phyloP scores from a whole-genome alignment of 2,888 invertebrate species.

The Ctenicera cuprea region DNA sequence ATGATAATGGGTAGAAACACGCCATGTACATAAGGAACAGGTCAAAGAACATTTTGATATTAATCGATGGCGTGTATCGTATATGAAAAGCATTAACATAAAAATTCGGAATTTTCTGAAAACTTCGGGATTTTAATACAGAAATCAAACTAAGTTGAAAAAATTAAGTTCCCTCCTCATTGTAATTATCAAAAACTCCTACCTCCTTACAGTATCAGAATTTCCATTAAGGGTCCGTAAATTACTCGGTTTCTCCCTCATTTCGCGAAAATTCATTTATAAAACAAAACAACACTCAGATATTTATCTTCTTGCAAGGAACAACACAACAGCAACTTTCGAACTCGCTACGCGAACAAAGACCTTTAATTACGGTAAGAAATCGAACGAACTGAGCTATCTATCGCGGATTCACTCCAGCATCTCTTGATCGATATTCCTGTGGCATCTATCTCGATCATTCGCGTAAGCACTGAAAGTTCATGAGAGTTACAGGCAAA shows the following conservation, averaged over 20 bases:
- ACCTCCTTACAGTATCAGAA: slow-evolving; percentile 22
- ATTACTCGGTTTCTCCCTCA: slow-evolving; percentile 30
- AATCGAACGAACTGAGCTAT: background rate
- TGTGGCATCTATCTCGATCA: slow-evolving; percentile 17
- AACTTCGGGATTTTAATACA: background rate
- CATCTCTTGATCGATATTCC: slow-evolving; percentile 13
- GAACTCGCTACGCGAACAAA: slow-evolving; percentile 6
- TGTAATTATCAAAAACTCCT: background rate
- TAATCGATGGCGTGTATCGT: no score
- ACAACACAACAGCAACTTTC: slow-evolving; percentile 4
- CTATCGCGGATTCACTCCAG: slow-evolving; percentile 6
- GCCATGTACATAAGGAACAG: background rate
- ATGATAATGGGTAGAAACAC: background rate
- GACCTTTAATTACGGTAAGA: slow-evolving; percentile 18
- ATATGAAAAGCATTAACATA: no score
- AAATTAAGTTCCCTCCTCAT: no score
- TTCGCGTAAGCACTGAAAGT: slow-evolving; percentile 12
- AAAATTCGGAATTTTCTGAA: no score
- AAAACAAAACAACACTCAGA: background rate
- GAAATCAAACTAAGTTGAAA: no score
- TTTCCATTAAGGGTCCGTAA: slow-evolving; percentile 30
- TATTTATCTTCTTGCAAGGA: background rate
- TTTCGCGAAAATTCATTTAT: slow-evolving; percentile 29
- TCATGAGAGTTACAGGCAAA: slow-evolving; percentile 1
- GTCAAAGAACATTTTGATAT: background rate